Base-by-base conservation (phyloP, 2,888 invertebrate genomes). In the Apamea anceps region DNA sequence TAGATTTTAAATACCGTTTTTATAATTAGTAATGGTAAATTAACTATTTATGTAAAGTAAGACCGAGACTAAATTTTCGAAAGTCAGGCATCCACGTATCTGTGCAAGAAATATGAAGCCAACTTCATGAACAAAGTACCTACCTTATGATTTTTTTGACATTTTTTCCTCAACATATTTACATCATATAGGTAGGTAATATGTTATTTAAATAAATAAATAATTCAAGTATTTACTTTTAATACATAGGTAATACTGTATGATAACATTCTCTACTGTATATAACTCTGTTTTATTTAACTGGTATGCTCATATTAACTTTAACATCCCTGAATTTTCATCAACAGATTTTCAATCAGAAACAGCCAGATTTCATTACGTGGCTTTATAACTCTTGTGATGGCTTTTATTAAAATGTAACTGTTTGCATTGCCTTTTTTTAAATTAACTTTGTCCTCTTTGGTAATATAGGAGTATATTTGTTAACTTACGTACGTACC, bases 381-480 rank as follows among this genome's bases (percentile, higher is more conserved):
- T 62, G 66, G 42, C 4, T 54, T 32, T 72, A 37, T 37, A 18
- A 72, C 18, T 21, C 7, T 25, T 54, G 12, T 13, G 1, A 42
- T 62, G 21, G 42, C 15, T 72, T n/a, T 62, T 57, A 71, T 54
- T 42, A 18, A 62, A 68, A 51, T 76, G 48, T 48, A 10, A 48
- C 57, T 67, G 37, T 78, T 60, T 78, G 57, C n/a, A 67, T 72
- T 79, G 57, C 13, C n/a, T 71, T 66, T 79, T 48, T 71, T 71
- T 77, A 18, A 71, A 78, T 60, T 57, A n/a, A 28, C 25, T 57
- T 65, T 70, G 15, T 25, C 12, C 21, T 21, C 32, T 77, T 77
- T 77, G 37, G 65, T 66, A 48, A 45, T 25, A 51, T 21, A 72
- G 12, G 37, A 62, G 28, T 48, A 28, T 65, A 51, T 65, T 74